phyloP scores from a whole-genome alignment of 1,140 invertebrate species.

The Sinonovacula constricta region DNA sequence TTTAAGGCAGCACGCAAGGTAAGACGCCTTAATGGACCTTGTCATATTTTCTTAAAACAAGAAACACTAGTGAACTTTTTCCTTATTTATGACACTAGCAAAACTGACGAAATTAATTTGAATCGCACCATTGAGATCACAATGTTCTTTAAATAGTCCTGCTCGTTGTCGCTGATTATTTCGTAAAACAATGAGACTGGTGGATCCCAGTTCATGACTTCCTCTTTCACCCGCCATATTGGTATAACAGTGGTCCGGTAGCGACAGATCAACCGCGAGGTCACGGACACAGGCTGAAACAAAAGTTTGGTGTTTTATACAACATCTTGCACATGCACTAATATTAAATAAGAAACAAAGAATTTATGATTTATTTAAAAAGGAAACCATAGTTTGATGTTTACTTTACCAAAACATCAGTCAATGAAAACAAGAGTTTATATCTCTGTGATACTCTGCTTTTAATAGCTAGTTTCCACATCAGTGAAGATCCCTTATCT shows the following conservation, averaged over 20 bases:
- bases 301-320: background rate
- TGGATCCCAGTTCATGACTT: constrained; percentile 18
- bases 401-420: too few relatives aligned
- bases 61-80: too few relatives aligned
- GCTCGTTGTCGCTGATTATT: constrained; percentile 1
- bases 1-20: too few relatives aligned
- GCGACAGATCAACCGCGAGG: constrained; percentile 8
- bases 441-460: too few relatives aligned
- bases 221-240: constrained; percentile 15
- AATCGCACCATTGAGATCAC: constrained; percentile 1
- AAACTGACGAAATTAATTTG: too few relatives aligned
- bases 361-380: background rate
- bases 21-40: too few relatives aligned
- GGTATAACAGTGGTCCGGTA: constrained; percentile 11
- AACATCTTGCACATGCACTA: background rate
- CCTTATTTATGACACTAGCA: too few relatives aligned
- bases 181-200: constrained; percentile 21
- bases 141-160: background rate
- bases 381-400: too few relatives aligned
- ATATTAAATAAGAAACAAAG: background rate
- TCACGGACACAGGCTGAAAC: background rate
- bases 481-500: too few relatives aligned
- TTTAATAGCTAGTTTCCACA: too few relatives aligned
- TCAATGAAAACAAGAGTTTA: too few relatives aligned
- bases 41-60: too few relatives aligned